Evolutionary conservation across 2,797 vertebrate genomes (phyloP), one percentile per base, ranked within the genome.

Genomic region (Paramormyrops hopkinsi): DNA sequence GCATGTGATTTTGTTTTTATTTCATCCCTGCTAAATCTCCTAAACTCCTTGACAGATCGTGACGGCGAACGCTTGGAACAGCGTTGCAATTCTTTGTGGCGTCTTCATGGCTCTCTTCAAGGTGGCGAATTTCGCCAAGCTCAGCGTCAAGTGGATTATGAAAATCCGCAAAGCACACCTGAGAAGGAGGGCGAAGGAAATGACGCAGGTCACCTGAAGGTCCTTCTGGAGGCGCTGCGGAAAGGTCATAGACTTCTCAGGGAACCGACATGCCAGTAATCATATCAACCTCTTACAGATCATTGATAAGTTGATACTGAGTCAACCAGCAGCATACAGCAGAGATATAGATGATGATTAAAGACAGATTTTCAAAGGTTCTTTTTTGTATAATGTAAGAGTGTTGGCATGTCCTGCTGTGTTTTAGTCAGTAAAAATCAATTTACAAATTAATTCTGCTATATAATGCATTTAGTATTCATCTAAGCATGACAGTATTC

Each of bases 41-140:
- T 53, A 29, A 37, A 19, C 25, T 14, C 50, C 3, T 8, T 93
- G 1, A 48, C 96, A 99, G 99, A 97, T 99, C 7, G 95, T 99
- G 94, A 99, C 98, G 0, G 99, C 98, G 85, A 99, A 99, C 87
- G 95, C 98, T 53, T 99, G 98, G 98, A 99, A 97, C 93, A 96
- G 95, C 25, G 94, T 98, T 0, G 99, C 97, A 62, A 97, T 99
- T 54, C 97, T 99, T 17, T 99, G 98, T 19, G 98, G 98, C 0
- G 97, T 99, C 90, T 99, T 99, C 91, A 94, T 99, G 97, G 98
- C 97, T 48, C 95, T 99, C 79, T 99, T 99, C 94, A 99, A 99
- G 94, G 98, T 97, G 6, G 97, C 98, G 1, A 96, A 99, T 90
- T 99, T 99, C 91, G 97, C 98, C 25, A 99, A 99, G 90, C 95